Percentiles rank a stretch among this genome's conserved stretches.
Conservation (phyloP, 2,797 vertebrate species). For the Brotogeris chrysoptera region DNA sequence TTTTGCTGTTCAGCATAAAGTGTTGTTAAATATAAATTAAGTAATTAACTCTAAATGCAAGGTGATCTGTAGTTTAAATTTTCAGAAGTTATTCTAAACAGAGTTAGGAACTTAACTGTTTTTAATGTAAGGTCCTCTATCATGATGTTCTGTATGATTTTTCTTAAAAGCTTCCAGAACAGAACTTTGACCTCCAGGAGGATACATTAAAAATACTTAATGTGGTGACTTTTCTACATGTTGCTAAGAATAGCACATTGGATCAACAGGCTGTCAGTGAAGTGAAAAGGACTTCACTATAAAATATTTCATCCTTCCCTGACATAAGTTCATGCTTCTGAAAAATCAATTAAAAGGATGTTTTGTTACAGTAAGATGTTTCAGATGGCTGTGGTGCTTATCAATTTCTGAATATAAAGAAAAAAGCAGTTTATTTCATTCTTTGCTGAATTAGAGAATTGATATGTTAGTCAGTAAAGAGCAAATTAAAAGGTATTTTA, state of each 20-base stretch:
- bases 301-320: constrained; percentile 32
- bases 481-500: background rate
- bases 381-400: constrained; percentile 1
- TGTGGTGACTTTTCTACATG: background rate
- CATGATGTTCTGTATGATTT: background rate
- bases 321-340: constrained; percentile 18
- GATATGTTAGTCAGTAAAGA: background rate
- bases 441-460: background rate
- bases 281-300: background rate
- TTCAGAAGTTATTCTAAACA: constrained; percentile 24
- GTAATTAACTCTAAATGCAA: background rate
- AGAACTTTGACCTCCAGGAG: background rate
- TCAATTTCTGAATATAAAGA: background rate
- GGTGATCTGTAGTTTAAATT: constrained; percentile 1
- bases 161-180: constrained; percentile 7
- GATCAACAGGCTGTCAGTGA: constrained; percentile 25
- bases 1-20: constrained; percentile 30
- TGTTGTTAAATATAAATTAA: constrained; percentile 24
- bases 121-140: constrained; percentile 16
- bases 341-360: constrained; percentile 43
- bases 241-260: background rate
- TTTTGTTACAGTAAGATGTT: constrained; percentile 19
- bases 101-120: constrained; percentile 22
- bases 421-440: background rate
- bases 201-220: background rate